Base-by-base conservation (phyloP, 2,888 invertebrate species). In the Sepiola atlantica region DNA sequence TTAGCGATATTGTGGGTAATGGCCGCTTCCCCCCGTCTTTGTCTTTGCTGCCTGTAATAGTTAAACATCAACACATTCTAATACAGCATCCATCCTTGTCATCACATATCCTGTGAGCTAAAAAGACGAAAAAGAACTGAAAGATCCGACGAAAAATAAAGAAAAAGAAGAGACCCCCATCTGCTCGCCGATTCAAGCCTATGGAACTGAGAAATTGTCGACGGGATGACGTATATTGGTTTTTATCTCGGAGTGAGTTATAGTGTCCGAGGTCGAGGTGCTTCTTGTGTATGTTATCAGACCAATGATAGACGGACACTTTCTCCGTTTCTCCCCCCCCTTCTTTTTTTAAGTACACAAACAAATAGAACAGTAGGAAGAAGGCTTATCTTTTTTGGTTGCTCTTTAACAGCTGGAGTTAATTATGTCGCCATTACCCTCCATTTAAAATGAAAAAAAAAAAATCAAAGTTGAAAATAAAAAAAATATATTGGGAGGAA, bases 371-470 rank as follows among this genome's bases (percentile, higher is more conserved):
- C 77, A 77, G 77, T 77, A 32, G 77, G 77, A 32, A 77, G 77
- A 77, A n/a, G 77, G 16, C 77, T 77, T 77, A 77, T 92, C 92
- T 55, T 54, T 92, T 92, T n/a, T 35, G 92, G 54, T 21, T n/a
- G n/a, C 92, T 92, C 92, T 92, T 92, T n/a, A 92, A 35, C 92
- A 92, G 92, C 92, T 92, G 92, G 92, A 92, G 92, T 92, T 92
- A 92, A 92, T 92, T 92, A 92, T 92, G 55, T 28, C 21, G 77
- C 77, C 77, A 77, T 77, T 77, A 77, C 16, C n/a, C 77, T n/a
- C n/a, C 77, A 77, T 77, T 77, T 77, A n/a, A 77, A n/a, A 77
- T n/a, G n/a, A 32, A 77, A 77, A 77, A 18, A 28, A 61, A 61
- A n/a, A 77, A 16, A 14, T 12, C n/a, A 12, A n/a, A 77, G n/a